Evolutionary conservation across 1,140 invertebrate genomes (phyloP).

Genomic region (Thaumetopoea pityocampa): DNA sequence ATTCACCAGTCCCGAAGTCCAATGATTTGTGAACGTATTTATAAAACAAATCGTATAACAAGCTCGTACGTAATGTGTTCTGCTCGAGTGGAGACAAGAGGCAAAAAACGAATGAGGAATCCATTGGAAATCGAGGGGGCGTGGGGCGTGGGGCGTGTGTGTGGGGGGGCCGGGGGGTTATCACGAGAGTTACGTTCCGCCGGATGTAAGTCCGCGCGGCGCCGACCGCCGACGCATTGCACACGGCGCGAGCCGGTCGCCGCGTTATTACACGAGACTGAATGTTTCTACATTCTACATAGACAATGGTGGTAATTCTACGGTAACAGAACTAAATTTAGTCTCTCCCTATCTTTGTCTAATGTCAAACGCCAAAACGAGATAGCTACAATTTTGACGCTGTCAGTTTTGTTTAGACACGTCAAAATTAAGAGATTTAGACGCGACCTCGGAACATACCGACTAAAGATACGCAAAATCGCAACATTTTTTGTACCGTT

Average conservation of each 20-base stretch:
- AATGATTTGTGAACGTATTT: slow-evolving; percentile 45
- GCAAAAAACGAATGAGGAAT: slow-evolving; percentile 53
- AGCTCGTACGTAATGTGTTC: slow-evolving; percentile 48
- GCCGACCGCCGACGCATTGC: slow-evolving; percentile 39
- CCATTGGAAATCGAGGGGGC: slow-evolving; percentile 52
- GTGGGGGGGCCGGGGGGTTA: slow-evolving; percentile 1
- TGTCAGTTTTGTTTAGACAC: too few species aligned
- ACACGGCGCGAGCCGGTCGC: slow-evolving; percentile 19
- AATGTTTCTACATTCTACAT: not conserved
- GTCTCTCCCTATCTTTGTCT: too few species aligned
- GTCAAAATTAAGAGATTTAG: too few species aligned
- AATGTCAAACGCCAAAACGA: too few species aligned
- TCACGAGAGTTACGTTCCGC: slow-evolving; percentile 22
- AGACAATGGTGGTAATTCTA: not conserved
- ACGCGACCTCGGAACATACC: too few species aligned
- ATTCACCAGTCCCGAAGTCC: slow-evolving; percentile 16
- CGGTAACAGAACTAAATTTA: too few species aligned
- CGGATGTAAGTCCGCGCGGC: slow-evolving; percentile 42
- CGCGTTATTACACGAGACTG: too few species aligned
- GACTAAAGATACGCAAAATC: too few species aligned
- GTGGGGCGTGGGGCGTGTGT: slow-evolving; percentile 10
- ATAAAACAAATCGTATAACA: slow-evolving; percentile 57
- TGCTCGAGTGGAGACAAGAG: slow-evolving; percentile 50
- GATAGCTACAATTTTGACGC: too few species aligned
- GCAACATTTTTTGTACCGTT: too few species aligned